Percentiles rank a stretch among this genome's conserved stretches.
These are phyloP conservation scores for Phyllotreta cruciferae DNA, from an alignment of 2,888 invertebrate species.

Conservation along the genomic window DNA sequence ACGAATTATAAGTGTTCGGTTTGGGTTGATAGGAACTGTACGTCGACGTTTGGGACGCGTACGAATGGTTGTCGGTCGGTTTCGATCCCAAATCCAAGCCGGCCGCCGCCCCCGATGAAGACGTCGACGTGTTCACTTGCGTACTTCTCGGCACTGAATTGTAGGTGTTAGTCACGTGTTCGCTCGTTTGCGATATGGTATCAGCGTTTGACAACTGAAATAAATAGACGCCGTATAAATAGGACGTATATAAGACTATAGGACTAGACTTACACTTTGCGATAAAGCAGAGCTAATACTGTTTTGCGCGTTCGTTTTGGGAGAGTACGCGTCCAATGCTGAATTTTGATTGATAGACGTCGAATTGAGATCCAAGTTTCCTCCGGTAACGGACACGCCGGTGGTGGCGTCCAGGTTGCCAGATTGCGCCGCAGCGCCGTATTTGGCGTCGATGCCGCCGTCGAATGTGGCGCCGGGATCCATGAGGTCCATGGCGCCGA, in stretches of 20 bases:
- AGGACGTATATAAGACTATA: no score
- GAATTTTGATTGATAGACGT: slow-evolving; percentile 58
- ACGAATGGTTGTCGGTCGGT: slow-evolving; percentile 31
- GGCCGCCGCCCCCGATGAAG: slow-evolving; percentile 52
- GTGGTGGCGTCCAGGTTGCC: slow-evolving; percentile 48
- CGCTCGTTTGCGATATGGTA: slow-evolving; percentile 58
- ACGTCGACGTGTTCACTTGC: slow-evolving; percentile 40
- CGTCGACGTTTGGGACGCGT: slow-evolving; percentile 58
- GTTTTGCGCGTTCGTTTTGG: slow-evolving; percentile 56
- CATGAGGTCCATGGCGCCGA: slow-evolving; percentile 85
- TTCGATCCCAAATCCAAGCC: slow-evolving; percentile 34
- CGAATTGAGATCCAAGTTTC: slow-evolving; percentile 56
- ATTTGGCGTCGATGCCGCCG: slow-evolving; percentile 60
- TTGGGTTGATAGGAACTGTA: slow-evolving; percentile 59
- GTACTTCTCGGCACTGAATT: slow-evolving; percentile 57
- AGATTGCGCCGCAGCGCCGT: slow-evolving; percentile 54
- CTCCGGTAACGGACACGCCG: slow-evolving; percentile 43
- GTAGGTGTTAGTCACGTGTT: slow-evolving; percentile 56
- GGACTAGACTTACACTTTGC: slow-evolving; percentile 58
- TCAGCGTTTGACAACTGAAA: slow-evolving; percentile 58
- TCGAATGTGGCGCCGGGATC: slow-evolving; percentile 60
- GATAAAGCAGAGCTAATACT: slow-evolving; percentile 60
- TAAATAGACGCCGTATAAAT: no score
- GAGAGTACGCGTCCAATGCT: slow-evolving; percentile 61
- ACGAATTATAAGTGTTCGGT: slow-evolving; percentile 52